Evolutionary conservation across 1,140 invertebrate species (phyloP).

Genomic region (Xylocopa sonorina): DNA sequence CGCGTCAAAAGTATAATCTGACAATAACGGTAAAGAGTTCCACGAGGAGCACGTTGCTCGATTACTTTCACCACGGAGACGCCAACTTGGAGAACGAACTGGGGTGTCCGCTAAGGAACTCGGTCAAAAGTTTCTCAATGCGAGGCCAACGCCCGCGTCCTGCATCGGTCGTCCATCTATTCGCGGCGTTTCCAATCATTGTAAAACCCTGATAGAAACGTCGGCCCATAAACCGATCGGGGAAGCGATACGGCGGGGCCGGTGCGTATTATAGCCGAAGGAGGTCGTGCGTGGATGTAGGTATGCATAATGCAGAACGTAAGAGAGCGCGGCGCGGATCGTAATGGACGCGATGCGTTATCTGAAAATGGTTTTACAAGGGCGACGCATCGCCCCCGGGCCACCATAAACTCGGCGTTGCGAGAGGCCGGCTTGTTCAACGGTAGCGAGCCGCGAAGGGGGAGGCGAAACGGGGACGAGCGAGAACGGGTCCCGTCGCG

Average conservation of each 20-base stretch:
- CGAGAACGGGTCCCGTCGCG: constrained; percentile 42
- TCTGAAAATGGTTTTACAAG: constrained; percentile 81
- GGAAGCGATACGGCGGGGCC: constrained; percentile 75
- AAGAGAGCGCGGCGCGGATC: constrained; percentile 52
- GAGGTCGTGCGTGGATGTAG: constrained; percentile 52
- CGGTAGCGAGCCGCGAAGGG: constrained; percentile 37
- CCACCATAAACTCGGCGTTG: constrained; percentile 78
- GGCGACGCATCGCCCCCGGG: constrained; percentile 80
- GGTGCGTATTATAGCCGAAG: constrained; percentile 53
- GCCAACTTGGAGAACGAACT: too few relatives aligned
- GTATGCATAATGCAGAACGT: constrained; percentile 59
- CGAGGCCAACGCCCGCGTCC: background rate
- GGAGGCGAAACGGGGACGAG: constrained; percentile 54
- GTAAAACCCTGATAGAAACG: constrained; percentile 80
- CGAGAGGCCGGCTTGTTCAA: constrained; percentile 57
- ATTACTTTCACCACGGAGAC: too few relatives aligned
- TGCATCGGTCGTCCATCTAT: constrained; percentile 63
- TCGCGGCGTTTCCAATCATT: constrained; percentile 81
- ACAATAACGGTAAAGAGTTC: too few relatives aligned
- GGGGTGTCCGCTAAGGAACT: too few relatives aligned
- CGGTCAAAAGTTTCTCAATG: constrained; percentile 12
- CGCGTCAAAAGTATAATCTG: too few relatives aligned
- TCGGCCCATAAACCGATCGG: constrained; percentile 81
- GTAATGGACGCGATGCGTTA: constrained; percentile 76
- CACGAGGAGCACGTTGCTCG: too few relatives aligned